phyloP scores from a whole-genome alignment of 2,797 vertebrate species.

The Miichthys miiuy region DNA sequence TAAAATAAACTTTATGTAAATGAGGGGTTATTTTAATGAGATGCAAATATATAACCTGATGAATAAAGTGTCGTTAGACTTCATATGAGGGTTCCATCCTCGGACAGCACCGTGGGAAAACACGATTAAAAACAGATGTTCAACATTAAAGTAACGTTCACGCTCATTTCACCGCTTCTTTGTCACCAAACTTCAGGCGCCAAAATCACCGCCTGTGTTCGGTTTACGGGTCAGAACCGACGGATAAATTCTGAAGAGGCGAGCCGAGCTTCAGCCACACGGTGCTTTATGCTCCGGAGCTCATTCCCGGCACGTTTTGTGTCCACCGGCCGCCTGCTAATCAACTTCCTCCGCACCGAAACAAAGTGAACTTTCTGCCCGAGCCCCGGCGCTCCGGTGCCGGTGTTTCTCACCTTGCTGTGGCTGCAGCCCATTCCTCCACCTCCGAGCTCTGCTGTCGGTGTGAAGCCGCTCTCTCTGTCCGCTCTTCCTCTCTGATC shows the following conservation, averaged over 20 bases:
- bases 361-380: slow-evolving; percentile 8
- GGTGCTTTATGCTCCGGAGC: neutral
- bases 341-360: neutral
- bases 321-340: slow-evolving; percentile 29
- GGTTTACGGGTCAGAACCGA: neutral
- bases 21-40: accelerated
- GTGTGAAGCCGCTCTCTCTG: neutral
- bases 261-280: neutral
- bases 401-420: slow-evolving; percentile 75
- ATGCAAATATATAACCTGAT: no score
- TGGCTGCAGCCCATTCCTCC: slow-evolving; percentile 84
- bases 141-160: no score
- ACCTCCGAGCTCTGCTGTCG: slow-evolving; percentile 39
- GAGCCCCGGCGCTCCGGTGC: neutral
- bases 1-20: accelerated
- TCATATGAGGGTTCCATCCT: neutral
- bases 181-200: neutral
- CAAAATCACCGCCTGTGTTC: neutral
- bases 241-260: accelerated
- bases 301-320: slow-evolving; percentile 35
- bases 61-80: neutral
- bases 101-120: slow-evolving; percentile 26
- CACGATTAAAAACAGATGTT: slow-evolving; percentile 66
- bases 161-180: neutral
- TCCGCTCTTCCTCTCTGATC: neutral